Evolutionary conservation across 2,888 invertebrate species (phyloP), one percentile per base, ranked within the genome.

Genomic region (Formica aserva): DNA sequence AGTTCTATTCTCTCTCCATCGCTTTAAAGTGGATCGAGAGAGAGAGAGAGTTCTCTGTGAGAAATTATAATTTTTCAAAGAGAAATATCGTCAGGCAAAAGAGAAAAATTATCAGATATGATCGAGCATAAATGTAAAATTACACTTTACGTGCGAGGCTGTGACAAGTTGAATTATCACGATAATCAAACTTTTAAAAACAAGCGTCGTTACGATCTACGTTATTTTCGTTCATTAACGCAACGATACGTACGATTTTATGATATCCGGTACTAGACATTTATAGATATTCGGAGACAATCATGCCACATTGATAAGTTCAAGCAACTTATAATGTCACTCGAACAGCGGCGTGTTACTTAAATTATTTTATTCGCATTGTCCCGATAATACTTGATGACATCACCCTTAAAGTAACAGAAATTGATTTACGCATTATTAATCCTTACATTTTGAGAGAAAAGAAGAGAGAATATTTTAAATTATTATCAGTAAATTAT

Each of bases 191-290:
- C 18, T 60, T 57, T 3, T 45, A 52, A 55, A 15, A 29, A 77
- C 29, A 13, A 69, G n/a, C 32, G 18, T 29, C 29, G 11, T 15
- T 57, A 52, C 69, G 69, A 52, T 69, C 8, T 26, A 26, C 52
- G 48, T 69, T 77, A 69, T 77, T n/a, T 66, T 41, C 35, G 6
- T 32, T 71, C 71, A 45, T 77, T 77, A 77, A 69, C 57, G 11
- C 41, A 15, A 55, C 11, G 55, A 22, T 38, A 26, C 35, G 35
- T 60, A 62, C 38, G 4, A 41, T 69, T 69, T 77, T 69, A 57
- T 15, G 6, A 8, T 55, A 65, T 26, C 18, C 52, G 48, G 32
- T n/a, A 38, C n/a, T 26, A 8, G 32, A 69, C 26, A 18, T 76
- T 67, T 77, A 77, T 26, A 1, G 6, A 69, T 57, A 29, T 69